Evolutionary conservation across 2,888 invertebrate species (phyloP).

Genomic region (Athalia rosae): DNA sequence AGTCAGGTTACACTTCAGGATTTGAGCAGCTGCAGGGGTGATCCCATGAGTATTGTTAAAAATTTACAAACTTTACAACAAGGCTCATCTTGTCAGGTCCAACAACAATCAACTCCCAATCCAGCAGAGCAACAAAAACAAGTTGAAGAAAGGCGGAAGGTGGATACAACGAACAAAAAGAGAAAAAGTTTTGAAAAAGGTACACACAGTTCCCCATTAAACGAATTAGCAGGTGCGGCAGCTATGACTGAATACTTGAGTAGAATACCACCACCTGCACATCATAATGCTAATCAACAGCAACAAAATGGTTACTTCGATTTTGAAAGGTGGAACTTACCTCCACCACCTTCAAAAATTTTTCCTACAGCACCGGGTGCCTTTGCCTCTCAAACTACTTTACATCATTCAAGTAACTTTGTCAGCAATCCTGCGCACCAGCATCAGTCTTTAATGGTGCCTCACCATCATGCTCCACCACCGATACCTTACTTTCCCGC

Average conservation of each 20-base stretch:
- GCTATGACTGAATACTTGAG: conserved; percentile 75
- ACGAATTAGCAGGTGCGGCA: conserved; percentile 75
- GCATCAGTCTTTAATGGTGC: conserved; percentile 81
- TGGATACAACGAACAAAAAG: conserved; percentile 72
- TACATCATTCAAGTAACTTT: conserved; percentile 75
- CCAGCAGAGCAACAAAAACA: conserved; percentile 67
- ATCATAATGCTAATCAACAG: conserved; percentile 77
- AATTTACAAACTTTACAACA: conserved; percentile 79
- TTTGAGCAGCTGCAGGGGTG: conserved; percentile 83
- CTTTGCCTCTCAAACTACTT: conserved; percentile 77
- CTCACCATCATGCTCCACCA: conserved; percentile 80
- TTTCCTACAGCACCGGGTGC: conserved; percentile 78
- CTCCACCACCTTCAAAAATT: conserved; percentile 82
- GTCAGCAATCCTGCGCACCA: conserved; percentile 76
- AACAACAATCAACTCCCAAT: conserved; percentile 71
- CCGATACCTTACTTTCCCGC: conserved; percentile 85
- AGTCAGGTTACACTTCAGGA: conserved; percentile 81
- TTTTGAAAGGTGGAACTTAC: conserved; percentile 88
- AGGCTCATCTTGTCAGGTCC: conserved; percentile 75
- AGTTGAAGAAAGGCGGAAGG: conserved; percentile 70
- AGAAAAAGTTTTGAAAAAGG: conserved; percentile 80
- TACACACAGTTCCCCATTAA: conserved; percentile 73
- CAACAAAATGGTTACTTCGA: conserved; percentile 86
- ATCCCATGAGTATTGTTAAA: conserved; percentile 86
- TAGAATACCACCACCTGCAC: conserved; percentile 84